Evolutionary conservation across 2,113 vertebrate genomes (phyloP).

Genomic region (Alligator sinensis): DNA sequence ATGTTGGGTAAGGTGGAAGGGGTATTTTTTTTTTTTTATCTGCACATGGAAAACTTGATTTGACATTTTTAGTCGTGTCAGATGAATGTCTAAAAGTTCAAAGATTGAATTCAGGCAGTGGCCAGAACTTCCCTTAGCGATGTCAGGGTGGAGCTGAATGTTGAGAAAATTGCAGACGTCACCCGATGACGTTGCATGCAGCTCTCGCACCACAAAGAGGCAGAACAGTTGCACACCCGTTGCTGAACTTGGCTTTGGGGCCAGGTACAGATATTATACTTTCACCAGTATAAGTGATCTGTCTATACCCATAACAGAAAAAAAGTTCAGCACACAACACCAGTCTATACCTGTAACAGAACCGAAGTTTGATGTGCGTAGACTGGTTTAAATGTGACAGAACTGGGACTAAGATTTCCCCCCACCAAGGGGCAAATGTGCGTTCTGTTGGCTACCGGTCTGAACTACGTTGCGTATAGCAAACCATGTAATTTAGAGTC

Average conservation of each 20-base stretch:
- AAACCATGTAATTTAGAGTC: no score
- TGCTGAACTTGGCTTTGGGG: neutral
- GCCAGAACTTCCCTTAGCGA: neutral
- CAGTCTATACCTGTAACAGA: no score
- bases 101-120: neutral
- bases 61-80: neutral
- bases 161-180: neutral
- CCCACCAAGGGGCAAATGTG: no score
- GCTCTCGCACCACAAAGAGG: neutral
- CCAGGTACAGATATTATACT: no score
- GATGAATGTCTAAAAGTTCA: neutral
- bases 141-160: neutral
- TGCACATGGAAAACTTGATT: neutral
- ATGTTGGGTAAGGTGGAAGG: conserved; percentile 27
- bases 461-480: no score
- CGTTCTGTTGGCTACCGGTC: no score
- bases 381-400: no score
- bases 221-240: neutral
- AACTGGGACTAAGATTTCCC: no score
- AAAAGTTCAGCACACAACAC: no score
- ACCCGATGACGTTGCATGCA: rapidly evolving
- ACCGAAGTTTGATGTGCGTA: no score
- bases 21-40: neutral
- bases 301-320: no score
- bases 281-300: no score